These are phyloP conservation scores for Anagrus nilaparvatae DNA, from an alignment of 1,140 invertebrate genomes.

Conservation along the genomic window DNA sequence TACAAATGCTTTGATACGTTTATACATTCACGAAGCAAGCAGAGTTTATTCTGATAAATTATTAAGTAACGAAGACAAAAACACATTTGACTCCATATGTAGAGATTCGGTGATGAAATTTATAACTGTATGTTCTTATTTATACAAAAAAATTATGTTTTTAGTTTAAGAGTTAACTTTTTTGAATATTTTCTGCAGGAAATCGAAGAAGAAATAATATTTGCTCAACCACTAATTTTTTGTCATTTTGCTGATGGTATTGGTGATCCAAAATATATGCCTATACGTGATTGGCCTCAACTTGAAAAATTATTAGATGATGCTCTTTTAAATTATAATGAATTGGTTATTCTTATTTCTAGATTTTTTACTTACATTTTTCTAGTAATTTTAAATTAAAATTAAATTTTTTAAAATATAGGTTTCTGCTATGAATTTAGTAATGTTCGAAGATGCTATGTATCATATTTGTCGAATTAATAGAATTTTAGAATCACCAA, in stretches of 20 bases:
- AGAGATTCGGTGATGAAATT: slow-evolving; percentile 73
- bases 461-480: slow-evolving; percentile 85
- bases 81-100: slow-evolving; percentile 62
- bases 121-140: slow-evolving; percentile 52
- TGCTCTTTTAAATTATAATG: slow-evolving; percentile 76
- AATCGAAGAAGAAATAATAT: slow-evolving; percentile 52
- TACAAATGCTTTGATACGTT: slow-evolving; percentile 58
- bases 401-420: slow-evolving; percentile 35
- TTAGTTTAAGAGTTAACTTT: background rate
- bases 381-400: background rate
- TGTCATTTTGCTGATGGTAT: slow-evolving; percentile 87
- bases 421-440: slow-evolving; percentile 86
- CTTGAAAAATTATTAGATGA: slow-evolving; percentile 70
- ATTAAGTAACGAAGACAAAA: slow-evolving; percentile 57
- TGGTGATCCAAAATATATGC: slow-evolving; percentile 84
- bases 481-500: slow-evolving; percentile 80
- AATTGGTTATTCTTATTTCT: slow-evolving; percentile 49
- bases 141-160: background rate
- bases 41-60: slow-evolving; percentile 88
- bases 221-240: slow-evolving; percentile 67
- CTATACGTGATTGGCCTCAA: slow-evolving; percentile 60
- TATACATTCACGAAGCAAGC: slow-evolving; percentile 84
- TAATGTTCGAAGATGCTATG: slow-evolving; percentile 94
- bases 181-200: slow-evolving; percentile 36
- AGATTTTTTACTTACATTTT: background rate